Percentiles rank a stretch among this genome's conserved stretches.
Conservation (phyloP, 2,888 invertebrate species). For the Epinotia nisella region DNA sequence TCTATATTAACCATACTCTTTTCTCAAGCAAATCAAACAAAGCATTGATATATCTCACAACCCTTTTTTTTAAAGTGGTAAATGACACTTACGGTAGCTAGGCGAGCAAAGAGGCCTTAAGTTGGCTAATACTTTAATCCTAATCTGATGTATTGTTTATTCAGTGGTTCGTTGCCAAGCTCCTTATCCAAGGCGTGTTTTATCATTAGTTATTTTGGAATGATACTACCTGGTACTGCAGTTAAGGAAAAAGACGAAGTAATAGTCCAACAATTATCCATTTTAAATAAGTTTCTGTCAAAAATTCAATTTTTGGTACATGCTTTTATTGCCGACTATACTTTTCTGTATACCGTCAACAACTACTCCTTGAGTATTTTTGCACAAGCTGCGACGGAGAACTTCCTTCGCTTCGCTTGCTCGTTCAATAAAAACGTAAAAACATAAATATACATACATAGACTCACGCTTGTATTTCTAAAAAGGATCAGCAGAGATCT, state of each 20-base stretch:
- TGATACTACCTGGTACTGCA: neutral
- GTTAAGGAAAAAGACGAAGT: neutral
- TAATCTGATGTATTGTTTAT: slow-evolving; percentile 21
- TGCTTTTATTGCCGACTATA: too few relatives aligned
- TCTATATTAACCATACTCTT: too few relatives aligned
- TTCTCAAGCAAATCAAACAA: neutral
- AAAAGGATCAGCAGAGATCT: too few relatives aligned
- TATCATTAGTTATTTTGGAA: neutral
- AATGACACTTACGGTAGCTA: slow-evolving; percentile 12
- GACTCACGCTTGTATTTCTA: too few relatives aligned
- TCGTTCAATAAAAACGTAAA: too few relatives aligned
- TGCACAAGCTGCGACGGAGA: too few relatives aligned
- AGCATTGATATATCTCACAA: slow-evolving; percentile 1
- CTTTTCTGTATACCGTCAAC: too few relatives aligned
- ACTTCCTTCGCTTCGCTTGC: too few relatives aligned
- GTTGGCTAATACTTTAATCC: slow-evolving; percentile 16
- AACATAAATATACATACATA: too few relatives aligned
- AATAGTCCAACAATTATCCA: neutral
- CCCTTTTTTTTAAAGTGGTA: slow-evolving; percentile 21
- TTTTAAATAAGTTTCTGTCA: too few relatives aligned
- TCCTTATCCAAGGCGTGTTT: neutral
- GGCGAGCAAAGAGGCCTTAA: slow-evolving; percentile 6
- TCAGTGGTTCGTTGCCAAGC: neutral
- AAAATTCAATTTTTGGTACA: too few relatives aligned
- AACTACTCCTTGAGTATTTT: too few relatives aligned